Evolutionary conservation across 1,140 invertebrate species (phyloP).

Genomic region (Eulimnadia texana): DNA sequence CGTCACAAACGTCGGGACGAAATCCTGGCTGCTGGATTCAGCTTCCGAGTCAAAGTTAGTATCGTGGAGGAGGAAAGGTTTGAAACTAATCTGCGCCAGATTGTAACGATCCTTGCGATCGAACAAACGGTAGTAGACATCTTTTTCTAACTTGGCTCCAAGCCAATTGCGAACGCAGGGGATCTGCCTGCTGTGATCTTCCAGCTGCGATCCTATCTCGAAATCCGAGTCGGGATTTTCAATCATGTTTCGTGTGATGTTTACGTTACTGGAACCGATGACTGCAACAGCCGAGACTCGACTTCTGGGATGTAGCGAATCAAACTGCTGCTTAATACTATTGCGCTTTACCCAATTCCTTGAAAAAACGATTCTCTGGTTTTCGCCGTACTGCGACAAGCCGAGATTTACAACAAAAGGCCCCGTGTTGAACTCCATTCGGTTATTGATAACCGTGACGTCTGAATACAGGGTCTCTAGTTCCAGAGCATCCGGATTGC

Average conservation of each 20-base stretch:
- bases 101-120: slow-evolving; percentile 84
- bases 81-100: slow-evolving; percentile 68
- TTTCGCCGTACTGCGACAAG: slow-evolving; percentile 64
- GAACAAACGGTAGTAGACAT: slow-evolving; percentile 57
- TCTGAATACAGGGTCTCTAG: slow-evolving; percentile 48
- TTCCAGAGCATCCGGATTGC: slow-evolving; percentile 61
- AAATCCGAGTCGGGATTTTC: slow-evolving; percentile 78
- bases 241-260: slow-evolving; percentile 80
- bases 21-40: slow-evolving; percentile 50
- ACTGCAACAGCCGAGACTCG: slow-evolving; percentile 78
- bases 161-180: slow-evolving; percentile 92
- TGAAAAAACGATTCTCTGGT: slow-evolving; percentile 69
- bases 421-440: slow-evolving; percentile 73
- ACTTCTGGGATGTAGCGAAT: slow-evolving; percentile 65
- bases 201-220: slow-evolving; percentile 87
- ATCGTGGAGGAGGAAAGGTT: slow-evolving; percentile 69
- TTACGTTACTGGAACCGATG: slow-evolving; percentile 69
- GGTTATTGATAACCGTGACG: slow-evolving; percentile 70
- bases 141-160: slow-evolving; percentile 56
- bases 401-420: slow-evolving; percentile 74
- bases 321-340: slow-evolving; percentile 71
- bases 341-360: slow-evolving; percentile 80
- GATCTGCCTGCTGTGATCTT: slow-evolving; percentile 84
- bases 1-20: slow-evolving; percentile 56
- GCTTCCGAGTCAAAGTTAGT: slow-evolving; percentile 67